Conservation (phyloP, 1,140 invertebrate genomes). For the Hesperophylax magnus region DNA sequence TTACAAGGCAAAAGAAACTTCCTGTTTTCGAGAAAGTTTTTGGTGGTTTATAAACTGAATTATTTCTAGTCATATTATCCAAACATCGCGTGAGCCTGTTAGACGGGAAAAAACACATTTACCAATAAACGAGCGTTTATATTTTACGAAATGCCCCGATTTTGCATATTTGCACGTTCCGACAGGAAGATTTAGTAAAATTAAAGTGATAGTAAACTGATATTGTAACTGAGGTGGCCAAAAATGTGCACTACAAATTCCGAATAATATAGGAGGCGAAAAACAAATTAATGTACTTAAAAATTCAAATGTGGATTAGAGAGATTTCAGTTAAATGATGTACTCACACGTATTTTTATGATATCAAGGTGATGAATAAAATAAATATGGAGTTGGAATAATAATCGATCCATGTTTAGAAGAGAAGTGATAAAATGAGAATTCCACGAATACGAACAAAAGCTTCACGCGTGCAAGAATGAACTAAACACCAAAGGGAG, state of each 20-base stretch:
- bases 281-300: too few relatives aligned
- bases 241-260: background rate
- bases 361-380: too few relatives aligned
- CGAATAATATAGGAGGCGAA: background rate
- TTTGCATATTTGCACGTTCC: background rate
- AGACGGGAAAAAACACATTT: conserved; percentile 1
- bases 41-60: conserved; percentile 7
- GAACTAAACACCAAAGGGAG: background rate
- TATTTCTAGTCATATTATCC: background rate
- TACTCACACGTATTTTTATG: too few relatives aligned
- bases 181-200: background rate
- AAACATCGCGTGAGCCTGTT: conserved; percentile 13
- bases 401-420: too few relatives aligned
- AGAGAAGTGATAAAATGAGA: too few relatives aligned
- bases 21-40: background rate
- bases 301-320: too few relatives aligned
- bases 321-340: too few relatives aligned
- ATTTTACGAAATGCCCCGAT: background rate
- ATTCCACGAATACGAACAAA: too few relatives aligned
- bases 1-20: conserved; percentile 14
- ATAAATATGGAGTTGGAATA: too few relatives aligned
- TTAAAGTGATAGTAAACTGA: background rate
- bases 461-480: background rate
- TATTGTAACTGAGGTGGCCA: background rate
- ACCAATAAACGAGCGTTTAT: conserved; percentile 12